Base-by-base conservation (phyloP, 2,797 vertebrate genomes). In the Aldrovandia affinis region DNA sequence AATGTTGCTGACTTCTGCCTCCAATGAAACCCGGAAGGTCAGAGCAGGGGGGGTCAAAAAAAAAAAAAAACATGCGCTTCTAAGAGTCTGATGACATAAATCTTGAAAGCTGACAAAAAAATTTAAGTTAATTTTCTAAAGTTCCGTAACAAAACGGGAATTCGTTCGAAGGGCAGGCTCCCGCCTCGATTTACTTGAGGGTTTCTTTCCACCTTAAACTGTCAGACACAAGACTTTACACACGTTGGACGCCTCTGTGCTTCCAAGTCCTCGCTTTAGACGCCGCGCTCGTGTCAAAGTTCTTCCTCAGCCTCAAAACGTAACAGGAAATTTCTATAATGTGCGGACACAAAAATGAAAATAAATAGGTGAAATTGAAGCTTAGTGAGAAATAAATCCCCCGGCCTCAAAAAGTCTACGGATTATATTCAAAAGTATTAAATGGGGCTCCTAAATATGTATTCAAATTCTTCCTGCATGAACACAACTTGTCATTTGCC, bases 291-390 rank as follows among this genome's bases (percentile, higher is more conserved):
- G 86, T 92, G 92, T 95, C 94, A 95, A 93, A 93, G 92, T 91
- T 55, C 90, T 30, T 30, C 94, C 93, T 93, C 88, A 93, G 88
- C 91, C 93, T 95, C 92, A 92, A 91, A 89, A 90, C 88, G 90
- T 93, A 94, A 93, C 90, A 91, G 91, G 91, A 95, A 93, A 96
- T 96, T 92, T 93, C 90, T 95, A 94, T 95, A 95, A 95, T 94
- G 89, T 90, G 91, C 91, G 89, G 83, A 90, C 90, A 92, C 90
- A 93, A 88, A 92, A 78, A 86, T 90, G 86, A 88, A 92, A 93
- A 95, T 92, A 94, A 95, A 95, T 89, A 93, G 90, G 86, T 92
- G 92, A 93, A 94, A 93, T 85, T 89, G 90, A 92, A 92, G 94
- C 94, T 95, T 95, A 94, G 92, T 73, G 88, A 83, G 90, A 90